Conservation (phyloP, 2,888 invertebrate genomes). For the Ophion obscuratus region DNA sequence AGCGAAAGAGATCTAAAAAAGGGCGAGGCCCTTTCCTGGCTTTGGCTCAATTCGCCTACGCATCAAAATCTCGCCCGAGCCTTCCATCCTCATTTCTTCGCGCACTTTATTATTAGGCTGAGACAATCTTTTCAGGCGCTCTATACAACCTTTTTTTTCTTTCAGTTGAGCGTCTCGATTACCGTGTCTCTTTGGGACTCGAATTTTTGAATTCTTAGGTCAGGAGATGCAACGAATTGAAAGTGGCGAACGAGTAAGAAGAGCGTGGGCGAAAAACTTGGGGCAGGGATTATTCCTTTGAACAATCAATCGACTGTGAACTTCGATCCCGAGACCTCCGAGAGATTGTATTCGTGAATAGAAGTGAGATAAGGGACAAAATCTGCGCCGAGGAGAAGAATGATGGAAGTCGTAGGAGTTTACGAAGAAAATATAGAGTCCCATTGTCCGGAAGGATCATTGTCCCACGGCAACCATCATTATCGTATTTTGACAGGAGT, state of each 20-base stretch:
- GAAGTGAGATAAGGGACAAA: conserved; percentile 62
- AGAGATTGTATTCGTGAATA: conserved; percentile 62
- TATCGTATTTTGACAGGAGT: conserved; percentile 50
- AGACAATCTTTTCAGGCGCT: conserved; percentile 63
- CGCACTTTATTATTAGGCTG: conserved; percentile 79
- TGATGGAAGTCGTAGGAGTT: conserved; percentile 56
- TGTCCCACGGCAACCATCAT: conserved; percentile 28
- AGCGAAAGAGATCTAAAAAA: conserved; percentile 31
- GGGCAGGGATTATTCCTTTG: conserved; percentile 7
- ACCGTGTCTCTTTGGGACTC: not conserved
- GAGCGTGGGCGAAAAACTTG: conserved; percentile 41
- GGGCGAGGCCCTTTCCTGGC: conserved; percentile 71
- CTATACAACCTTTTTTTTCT: conserved; percentile 49
- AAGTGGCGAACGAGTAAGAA: conserved; percentile 30
- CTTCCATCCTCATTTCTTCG: conserved; percentile 71
- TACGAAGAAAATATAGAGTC: conserved; percentile 58
- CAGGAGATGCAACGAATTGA: conserved; percentile 22
- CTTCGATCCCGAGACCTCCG: conserved; percentile 43
- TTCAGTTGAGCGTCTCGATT: conserved; percentile 36
- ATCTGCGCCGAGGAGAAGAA: conserved; percentile 59
- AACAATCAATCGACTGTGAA: conserved; percentile 50
- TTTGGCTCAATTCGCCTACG: conserved; percentile 82
- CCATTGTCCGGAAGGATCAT: conserved; percentile 62
- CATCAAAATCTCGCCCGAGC: conserved; percentile 73
- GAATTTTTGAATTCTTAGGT: conserved; percentile 24